Conservation (phyloP, 2,888 invertebrate genomes). For the Lepidochrysops patricia region DNA sequence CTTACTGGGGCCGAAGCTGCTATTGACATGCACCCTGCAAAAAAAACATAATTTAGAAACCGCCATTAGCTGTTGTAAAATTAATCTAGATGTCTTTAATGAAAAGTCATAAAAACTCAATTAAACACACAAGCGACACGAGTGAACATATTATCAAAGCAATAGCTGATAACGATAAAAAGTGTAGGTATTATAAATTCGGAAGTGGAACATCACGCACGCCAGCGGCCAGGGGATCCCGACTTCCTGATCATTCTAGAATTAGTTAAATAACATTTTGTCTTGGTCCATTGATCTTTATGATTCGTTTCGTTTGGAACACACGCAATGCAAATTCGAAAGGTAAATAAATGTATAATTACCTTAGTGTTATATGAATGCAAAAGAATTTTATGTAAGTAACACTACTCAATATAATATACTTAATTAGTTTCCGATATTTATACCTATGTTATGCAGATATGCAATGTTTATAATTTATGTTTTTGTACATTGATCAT, state of each 20-base stretch:
- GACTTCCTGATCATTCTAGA: slow-evolving; percentile 19
- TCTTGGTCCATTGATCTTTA: slow-evolving; percentile 15
- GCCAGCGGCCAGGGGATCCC: slow-evolving; percentile 10
- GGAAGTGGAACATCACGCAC: slow-evolving; percentile 17
- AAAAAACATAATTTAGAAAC: background rate
- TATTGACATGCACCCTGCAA: slow-evolving; percentile 42
- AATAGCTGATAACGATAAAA: background rate
- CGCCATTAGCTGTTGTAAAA: too few relatives aligned
- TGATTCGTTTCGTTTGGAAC: slow-evolving; percentile 7
- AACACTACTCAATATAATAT: background rate
- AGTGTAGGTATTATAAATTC: slow-evolving; percentile 14
- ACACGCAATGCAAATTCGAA: slow-evolving; percentile 1
- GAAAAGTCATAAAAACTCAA: background rate
- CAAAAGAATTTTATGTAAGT: background rate
- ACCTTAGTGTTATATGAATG: background rate
- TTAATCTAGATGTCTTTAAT: background rate
- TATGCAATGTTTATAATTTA: background rate
- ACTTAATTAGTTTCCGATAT: background rate
- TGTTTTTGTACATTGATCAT: background rate
- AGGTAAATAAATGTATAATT: slow-evolving; percentile 1
- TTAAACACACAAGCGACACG: background rate
- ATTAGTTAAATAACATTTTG: slow-evolving; percentile 17
- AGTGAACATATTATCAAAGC: background rate
- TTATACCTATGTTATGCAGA: too few relatives aligned
- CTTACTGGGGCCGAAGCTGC: slow-evolving; percentile 43